Evolutionary conservation across 2,888 invertebrate genomes (phyloP), one percentile per base, ranked within the genome.

Genomic region (Adelphocoris suturalis): DNA sequence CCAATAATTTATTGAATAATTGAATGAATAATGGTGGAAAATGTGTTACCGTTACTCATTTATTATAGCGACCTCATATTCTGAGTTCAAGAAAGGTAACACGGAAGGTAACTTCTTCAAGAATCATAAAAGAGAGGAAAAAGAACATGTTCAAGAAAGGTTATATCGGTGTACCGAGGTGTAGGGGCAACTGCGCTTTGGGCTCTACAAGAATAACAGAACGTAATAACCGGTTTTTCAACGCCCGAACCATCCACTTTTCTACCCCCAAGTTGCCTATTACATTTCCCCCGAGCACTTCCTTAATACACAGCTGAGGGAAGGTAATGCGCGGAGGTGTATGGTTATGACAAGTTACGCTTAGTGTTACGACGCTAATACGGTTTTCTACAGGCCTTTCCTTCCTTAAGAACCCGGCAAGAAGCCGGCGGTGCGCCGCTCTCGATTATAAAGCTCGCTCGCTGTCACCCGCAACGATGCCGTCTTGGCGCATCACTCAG

Each of bases 301-400:
- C 78, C 78, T 46, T 78, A 78, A 78, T 46, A 78, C 47, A 46
- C 11, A 37, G 46, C 11, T n/a, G 14, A 78, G 28, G n/a, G 78
- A 46, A 37, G 78, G 78, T 46, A 78, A 78, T 9, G 28, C n/a
- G 76, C 28, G 27, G 46, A 16, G 78, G n/a, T 78, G 16, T 37
- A 78, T 46, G 46, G 78, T 78, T 46, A 78, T 78, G 78, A 78
- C 78, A 78, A 78, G 78, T 78, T 78, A 78, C 16, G 37, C 46
- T 78, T 46, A 78, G 78, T 78, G 78, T 78, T 78, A 78, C 46
- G 78, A 78, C 46, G 16, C 78, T 78, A 78, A 78, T 78, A 78
- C 37, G 46, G 78, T 37, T 46, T 37, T 14, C 16, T 19, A 27
- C 27, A 11, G 76, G 14, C 28, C 78, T 46, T n/a, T 19, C 78